Evolutionary conservation across 2,888 invertebrate species (phyloP), one percentile per base, ranked within the genome.

Genomic region (Caenorhabditis panamensis): DNA sequence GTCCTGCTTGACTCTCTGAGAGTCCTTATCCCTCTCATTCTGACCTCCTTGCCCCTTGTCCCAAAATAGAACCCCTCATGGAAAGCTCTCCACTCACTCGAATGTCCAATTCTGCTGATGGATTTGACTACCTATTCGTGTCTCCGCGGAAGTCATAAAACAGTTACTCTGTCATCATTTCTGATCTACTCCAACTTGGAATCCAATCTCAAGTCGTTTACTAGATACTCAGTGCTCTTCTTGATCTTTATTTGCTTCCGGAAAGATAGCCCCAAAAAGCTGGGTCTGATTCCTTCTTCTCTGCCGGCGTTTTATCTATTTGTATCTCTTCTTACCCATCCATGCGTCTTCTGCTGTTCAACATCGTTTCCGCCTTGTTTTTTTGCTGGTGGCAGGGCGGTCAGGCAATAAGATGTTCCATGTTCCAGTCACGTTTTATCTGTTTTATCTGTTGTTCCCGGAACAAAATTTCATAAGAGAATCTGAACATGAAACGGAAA

Each of bases 221-320:
- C 68, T 58, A 71, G 59, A 78, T 44, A 31, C 37, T 54, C 44
- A 49, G 36, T 51, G 24, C 69, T 63, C 69, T 62, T 41, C 77
- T 69, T 77, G 78, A 78, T 78, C 78, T 78, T 71, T 78, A 78
- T 78, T 78, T 78, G 78, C 61, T 78, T 78, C 78, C 78, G 78
- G 78, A 41, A 2, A 41, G 41, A 71, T 77, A 67, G 69, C 54
- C 68, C 31, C n/a, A n/a, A 36, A 77, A 61, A 3, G 3, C 61
- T 31, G 24, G 28, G 47, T 63, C 37, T 75, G 54, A 56, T 54
- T 72, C 68, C 9, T 20, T 26, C 62, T 49, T 69, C 54, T 26
- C 20, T 68, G 37, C 37, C 31, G 41, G 41, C 9, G 36, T 47
- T 62, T 62, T 62, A 26, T 62, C 47, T 62, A 28, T 61, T 59